Percentiles rank a stretch among this genome's conserved stretches.
phyloP scores from a whole-genome alignment of 2,113 vertebrate genomes.

The human region DNA sequence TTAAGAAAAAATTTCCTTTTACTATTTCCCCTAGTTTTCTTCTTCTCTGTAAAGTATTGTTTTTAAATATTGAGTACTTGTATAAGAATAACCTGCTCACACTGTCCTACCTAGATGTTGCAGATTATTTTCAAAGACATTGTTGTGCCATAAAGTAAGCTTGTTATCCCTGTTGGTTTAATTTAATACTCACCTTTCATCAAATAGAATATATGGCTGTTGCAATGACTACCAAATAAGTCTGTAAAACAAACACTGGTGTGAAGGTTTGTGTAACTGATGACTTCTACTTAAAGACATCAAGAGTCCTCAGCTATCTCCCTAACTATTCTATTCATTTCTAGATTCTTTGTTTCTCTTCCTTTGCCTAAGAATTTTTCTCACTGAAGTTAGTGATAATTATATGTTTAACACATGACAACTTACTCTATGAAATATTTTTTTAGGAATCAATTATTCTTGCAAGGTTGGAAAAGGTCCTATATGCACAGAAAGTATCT shows the following conservation, averaged over 20 bases:
- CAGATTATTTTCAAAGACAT: neutral
- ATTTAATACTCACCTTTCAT: neutral
- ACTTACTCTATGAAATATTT: neutral
- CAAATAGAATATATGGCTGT: neutral
- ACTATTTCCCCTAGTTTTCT: neutral
- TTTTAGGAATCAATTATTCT: neutral
- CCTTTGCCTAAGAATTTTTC: neutral
- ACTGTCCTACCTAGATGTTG: neutral
- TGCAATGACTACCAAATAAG: neutral
- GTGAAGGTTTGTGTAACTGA: neutral
- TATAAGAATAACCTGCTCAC: neutral
- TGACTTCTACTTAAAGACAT: constrained; percentile 16
- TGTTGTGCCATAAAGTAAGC: neutral
- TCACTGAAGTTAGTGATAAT: neutral
- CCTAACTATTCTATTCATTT: neutral
- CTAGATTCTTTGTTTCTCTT: neutral
- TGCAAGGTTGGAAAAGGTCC: neutral
- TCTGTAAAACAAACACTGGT: constrained; percentile 2
- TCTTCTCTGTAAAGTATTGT: neutral
- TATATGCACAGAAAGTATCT: neutral
- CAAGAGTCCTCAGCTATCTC: neutral
- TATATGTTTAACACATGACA: neutral
- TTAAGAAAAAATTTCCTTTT: neutral
- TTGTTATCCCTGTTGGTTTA: neutral
- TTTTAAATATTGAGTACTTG: neutral